phyloP scores from a whole-genome alignment of 1,140 invertebrate genomes.

The Drosophila teissieri region DNA sequence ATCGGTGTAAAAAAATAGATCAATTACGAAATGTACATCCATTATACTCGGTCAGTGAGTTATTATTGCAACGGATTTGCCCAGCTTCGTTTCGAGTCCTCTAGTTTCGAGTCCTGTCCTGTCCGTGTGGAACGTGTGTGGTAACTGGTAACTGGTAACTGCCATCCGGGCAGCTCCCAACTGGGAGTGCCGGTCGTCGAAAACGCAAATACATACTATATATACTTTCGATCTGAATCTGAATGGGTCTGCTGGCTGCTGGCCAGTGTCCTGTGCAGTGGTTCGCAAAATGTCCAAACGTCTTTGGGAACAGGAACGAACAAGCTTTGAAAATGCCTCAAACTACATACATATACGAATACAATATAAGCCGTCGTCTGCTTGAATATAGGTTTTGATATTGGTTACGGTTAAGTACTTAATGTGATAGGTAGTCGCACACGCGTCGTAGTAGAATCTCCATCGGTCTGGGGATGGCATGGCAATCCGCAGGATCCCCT shows the following conservation, averaged over 20 bases:
- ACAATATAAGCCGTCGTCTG: constrained; percentile 67
- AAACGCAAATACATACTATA: constrained; percentile 69
- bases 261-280: constrained; percentile 57
- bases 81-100: constrained; percentile 51
- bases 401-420: constrained; percentile 56
- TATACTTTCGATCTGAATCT: constrained; percentile 49
- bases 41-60: constrained; percentile 57
- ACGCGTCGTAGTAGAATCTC: constrained; percentile 27
- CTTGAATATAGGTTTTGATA: constrained; percentile 66
- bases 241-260: constrained; percentile 61
- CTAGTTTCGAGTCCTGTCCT: constrained; percentile 13
- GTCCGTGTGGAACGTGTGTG: constrained; percentile 7
- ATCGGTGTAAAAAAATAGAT: constrained; percentile 72
- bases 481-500: background rate
- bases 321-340: constrained; percentile 82
- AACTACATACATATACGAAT: constrained; percentile 74
- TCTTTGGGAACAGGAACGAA: constrained; percentile 73
- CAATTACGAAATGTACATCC: constrained; percentile 66
- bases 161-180: constrained; percentile 2
- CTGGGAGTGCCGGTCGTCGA: constrained; percentile 20
- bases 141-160: constrained; percentile 16
- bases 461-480: constrained; percentile 21
- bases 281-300: constrained; percentile 78
- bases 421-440: constrained; percentile 47
- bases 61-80: constrained; percentile 75